Evolutionary conservation across 2,113 vertebrate species (phyloP), one percentile per base, ranked within the genome.

Genomic region (Capreolus pygargus): DNA sequence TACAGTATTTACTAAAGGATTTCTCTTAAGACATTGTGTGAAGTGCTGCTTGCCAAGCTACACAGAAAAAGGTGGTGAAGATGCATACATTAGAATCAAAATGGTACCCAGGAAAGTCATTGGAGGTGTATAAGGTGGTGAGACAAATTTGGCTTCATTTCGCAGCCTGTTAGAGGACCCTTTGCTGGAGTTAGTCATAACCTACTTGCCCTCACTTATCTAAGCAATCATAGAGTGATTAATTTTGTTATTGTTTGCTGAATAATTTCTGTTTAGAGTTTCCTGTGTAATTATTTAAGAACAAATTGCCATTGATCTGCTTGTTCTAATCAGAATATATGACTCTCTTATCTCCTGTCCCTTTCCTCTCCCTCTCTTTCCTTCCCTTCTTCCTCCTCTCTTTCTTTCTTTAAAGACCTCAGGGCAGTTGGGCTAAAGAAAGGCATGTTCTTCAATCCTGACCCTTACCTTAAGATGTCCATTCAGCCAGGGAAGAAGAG

Each of bases 401-500:
- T 94, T 7, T 97, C 23, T 55, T 93, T 97, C 82, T 98, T 98
- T 95, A 45, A 97, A 99, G 99, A 99, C 98, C 99, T 99, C 88
- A 99, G 99, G 88, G 99, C 99, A 86, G 98, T 99, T 81, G 99
- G 99, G 33, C 98, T 99, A 97, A 99, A 99, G 99, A 99, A 99
- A 98, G 99, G 99, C 82, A 99, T 99, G 99, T 99, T 99, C 99
- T 99, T 99, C 98, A 99, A 99, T 96, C 99, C 99, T 33, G 99
- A 99, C 98, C 99, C 99, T 25, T 99, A 99, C 96, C 99, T 99
- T 81, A 99, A 99, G 99, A 99, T 99, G 99, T 99, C 99, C 97
- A 99, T 99, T 98, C 99, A 99, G 98, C 99, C 99, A 16, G 99
- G 99, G 70, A 99, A 99, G 98, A 99, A 99, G 95, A 99, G 99